Evolutionary conservation across 2,113 vertebrate genomes (phyloP).

Genomic region (Oncorhynchus kisutch): DNA sequence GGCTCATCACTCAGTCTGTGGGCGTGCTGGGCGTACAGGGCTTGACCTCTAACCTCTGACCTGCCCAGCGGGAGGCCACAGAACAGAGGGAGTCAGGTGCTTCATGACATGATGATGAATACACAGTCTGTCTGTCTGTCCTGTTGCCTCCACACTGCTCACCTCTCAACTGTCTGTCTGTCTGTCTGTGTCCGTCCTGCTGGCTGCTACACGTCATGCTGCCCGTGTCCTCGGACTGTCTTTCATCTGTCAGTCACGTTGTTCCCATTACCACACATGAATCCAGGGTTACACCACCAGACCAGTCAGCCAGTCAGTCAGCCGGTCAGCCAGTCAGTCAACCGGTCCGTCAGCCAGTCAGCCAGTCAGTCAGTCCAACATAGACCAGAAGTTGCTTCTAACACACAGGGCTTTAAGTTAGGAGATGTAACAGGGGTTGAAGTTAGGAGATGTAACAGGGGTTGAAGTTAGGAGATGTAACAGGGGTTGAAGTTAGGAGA

Average conservation of each 20-base stretch:
- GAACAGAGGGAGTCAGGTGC: conserved; percentile 30
- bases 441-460: too few relatives aligned
- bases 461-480: too few relatives aligned
- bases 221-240: conserved; percentile 39
- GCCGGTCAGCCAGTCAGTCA: background rate
- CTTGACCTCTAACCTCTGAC: conserved; percentile 49
- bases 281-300: background rate
- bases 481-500: too few relatives aligned
- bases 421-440: too few relatives aligned
- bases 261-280: conserved; percentile 46
- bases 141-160: too few relatives aligned
- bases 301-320: background rate
- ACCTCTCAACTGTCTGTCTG: too few relatives aligned
- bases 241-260: conserved; percentile 13
- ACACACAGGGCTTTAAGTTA: background rate
- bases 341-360: background rate
- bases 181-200: too few relatives aligned
- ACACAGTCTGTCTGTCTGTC: conserved; percentile 17
- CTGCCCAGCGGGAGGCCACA: conserved; percentile 29
- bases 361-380: background rate
- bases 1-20: conserved; percentile 11
- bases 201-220: background rate
- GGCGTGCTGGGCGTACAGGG: conserved; percentile 16
- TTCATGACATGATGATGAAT: conserved; percentile 62
- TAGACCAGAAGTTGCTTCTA: background rate